A percentile compares a stretch with the other conserved stretches of the same genome.
These are phyloP conservation scores for Morphnarchus princeps DNA, from an alignment of 2,113 vertebrate genomes.

Conservation along the genomic window DNA sequence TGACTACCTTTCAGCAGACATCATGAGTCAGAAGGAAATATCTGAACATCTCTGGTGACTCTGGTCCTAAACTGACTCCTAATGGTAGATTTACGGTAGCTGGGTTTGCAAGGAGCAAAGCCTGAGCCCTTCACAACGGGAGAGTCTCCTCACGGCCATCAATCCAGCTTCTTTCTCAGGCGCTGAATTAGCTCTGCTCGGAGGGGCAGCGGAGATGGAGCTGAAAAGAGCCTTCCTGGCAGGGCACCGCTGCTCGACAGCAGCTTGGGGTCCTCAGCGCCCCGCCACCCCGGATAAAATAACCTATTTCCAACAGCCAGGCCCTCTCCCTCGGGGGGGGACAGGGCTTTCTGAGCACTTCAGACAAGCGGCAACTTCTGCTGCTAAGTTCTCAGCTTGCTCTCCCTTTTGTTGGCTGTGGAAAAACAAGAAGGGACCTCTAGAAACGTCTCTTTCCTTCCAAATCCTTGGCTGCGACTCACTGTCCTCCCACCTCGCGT, in stretches of 20 bases:
- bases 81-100: background rate
- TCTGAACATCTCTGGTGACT: background rate
- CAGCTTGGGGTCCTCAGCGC: background rate
- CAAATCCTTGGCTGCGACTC: background rate
- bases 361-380: background rate
- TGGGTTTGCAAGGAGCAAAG: background rate
- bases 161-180: background rate
- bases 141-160: background rate
- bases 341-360: background rate
- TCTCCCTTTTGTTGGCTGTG: background rate
- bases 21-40: accelerated
- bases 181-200: background rate
- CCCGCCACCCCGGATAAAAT: background rate
- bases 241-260: background rate
- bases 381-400: background rate
- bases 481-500: accelerated
- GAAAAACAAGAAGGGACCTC: background rate
- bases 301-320: background rate
- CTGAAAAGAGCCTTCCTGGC: background rate
- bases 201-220: background rate
- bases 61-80: background rate
- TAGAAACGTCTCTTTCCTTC: background rate
- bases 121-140: background rate
- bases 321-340: accelerated
- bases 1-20: background rate